Evolutionary conservation across 2,888 invertebrate genomes (phyloP).

Genomic region (Apomyelois bistriatella): DNA sequence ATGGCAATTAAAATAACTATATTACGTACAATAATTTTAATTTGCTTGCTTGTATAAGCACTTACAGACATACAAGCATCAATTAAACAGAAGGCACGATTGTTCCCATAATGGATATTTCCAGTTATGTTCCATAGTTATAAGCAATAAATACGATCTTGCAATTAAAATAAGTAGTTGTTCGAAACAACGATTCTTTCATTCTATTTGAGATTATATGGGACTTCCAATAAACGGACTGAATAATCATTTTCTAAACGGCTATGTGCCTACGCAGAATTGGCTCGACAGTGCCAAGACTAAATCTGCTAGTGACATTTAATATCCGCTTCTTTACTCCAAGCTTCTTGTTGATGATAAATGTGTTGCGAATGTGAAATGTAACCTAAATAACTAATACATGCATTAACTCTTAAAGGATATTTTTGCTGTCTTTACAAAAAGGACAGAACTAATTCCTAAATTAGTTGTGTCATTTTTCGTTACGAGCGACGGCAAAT

Average conservation of each 20-base stretch:
- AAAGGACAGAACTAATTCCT: too few species aligned
- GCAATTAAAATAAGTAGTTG: not conserved
- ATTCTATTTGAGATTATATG: not conserved
- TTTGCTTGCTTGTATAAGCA: not conserved
- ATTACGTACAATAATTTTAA: too few species aligned
- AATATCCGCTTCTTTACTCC: conserved; percentile 1
- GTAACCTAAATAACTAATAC: too few species aligned
- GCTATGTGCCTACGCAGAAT: not conserved
- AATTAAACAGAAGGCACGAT: not conserved
- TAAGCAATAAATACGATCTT: not conserved
- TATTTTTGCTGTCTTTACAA: too few species aligned
- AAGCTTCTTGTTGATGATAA: not conserved
- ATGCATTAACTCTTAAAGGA: too few species aligned
- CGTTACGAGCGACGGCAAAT: too few species aligned
- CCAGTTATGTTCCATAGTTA: not conserved
- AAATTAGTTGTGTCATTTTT: too few species aligned
- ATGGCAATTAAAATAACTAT: not conserved
- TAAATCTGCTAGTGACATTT: not conserved
- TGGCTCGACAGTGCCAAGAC: not conserved
- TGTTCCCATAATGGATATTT: not conserved
- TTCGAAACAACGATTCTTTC: not conserved
- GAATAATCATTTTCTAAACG: not conserved
- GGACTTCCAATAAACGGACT: not conserved
- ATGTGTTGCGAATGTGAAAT: not conserved
- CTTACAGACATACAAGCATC: not conserved